Evolutionary conservation across 2,797 vertebrate species (phyloP).

Genomic region (Synaphobranchus kaupii): DNA sequence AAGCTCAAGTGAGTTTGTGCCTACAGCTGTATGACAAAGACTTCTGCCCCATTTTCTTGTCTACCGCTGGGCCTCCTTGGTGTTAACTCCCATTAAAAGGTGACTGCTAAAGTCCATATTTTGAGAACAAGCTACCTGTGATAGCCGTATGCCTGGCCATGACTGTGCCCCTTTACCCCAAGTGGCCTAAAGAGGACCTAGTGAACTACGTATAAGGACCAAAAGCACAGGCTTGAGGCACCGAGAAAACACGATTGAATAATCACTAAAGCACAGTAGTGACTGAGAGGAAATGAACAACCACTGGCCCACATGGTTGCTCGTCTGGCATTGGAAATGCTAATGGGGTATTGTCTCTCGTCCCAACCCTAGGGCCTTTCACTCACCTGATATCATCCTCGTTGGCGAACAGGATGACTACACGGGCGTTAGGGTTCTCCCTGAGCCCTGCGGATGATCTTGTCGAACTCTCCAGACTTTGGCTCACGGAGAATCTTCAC

Average conservation of each 20-base stretch:
- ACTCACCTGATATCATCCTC: conserved; percentile 93
- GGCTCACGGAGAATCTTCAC: conserved; percentile 93
- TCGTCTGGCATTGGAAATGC: too few species aligned
- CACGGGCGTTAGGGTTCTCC: conserved; percentile 89
- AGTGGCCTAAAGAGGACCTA: neutral
- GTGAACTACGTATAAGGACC: neutral
- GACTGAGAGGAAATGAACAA: too few species aligned
- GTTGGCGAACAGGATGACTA: conserved; percentile 89
- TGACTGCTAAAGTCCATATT: neutral
- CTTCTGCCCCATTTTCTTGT: neutral
- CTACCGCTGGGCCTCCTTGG: neutral
- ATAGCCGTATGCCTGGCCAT: neutral
- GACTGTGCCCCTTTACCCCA: neutral
- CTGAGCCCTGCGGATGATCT: conserved; percentile 87
- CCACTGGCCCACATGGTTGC: too few species aligned
- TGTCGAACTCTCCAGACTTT: conserved; percentile 87
- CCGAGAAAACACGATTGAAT: too few species aligned
- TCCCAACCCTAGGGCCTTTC: neutral
- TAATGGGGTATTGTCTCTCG: too few species aligned
- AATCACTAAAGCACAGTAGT: too few species aligned
- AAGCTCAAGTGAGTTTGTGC: too few species aligned
- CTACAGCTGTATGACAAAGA: neutral
- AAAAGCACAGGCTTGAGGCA: too few species aligned
- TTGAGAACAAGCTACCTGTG: neutral
- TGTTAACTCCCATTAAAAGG: neutral